Percentiles rank a stretch among this genome's conserved stretches.
phyloP scores from a whole-genome alignment of 2,888 invertebrate species.

The Dioctria rufipes region DNA sequence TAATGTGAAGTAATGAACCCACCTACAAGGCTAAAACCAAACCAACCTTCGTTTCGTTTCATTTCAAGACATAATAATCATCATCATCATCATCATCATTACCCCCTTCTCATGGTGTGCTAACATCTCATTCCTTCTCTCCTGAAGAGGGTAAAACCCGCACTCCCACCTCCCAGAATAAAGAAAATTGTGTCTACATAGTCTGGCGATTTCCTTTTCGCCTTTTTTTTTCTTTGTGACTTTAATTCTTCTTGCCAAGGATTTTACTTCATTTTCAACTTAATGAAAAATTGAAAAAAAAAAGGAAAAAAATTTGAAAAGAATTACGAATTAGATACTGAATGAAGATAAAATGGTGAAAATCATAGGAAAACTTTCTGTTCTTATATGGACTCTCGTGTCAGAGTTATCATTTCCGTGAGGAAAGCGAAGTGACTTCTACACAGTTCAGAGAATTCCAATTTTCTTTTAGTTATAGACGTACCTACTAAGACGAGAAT shows the following conservation, averaged over 20 bases:
- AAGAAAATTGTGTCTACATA: conserved; percentile 20
- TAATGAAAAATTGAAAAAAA: conserved; percentile 14
- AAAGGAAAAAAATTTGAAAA: background rate
- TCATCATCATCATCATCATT: background rate
- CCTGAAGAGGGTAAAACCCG: background rate
- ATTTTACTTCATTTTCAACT: conserved; percentile 24
- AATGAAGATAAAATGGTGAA: conserved; percentile 23
- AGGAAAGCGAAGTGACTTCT: background rate
- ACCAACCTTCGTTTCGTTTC: background rate
- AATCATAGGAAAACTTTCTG: background rate
- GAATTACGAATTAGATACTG: conserved; percentile 34
- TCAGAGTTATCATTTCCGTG: conserved; percentile 18
- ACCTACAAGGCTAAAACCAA: background rate
- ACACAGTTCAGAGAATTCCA: conserved; percentile 1
- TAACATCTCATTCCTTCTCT: background rate
- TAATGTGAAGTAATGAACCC: conserved; percentile 35
- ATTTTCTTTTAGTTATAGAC: background rate
- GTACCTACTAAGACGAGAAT: background rate
- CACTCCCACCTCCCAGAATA: conserved; percentile 7
- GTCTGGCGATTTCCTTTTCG: conserved; percentile 21
- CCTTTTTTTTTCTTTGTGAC: conserved; percentile 9
- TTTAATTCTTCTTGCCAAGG: background rate
- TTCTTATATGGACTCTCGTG: background rate
- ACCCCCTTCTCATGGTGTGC: background rate
- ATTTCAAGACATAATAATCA: conserved; percentile 19